A percentile compares a stretch with the other conserved stretches of the same genome.
phyloP scores from a whole-genome alignment of 2,797 vertebrate genomes.

The Pantherophis vulpinus region DNA sequence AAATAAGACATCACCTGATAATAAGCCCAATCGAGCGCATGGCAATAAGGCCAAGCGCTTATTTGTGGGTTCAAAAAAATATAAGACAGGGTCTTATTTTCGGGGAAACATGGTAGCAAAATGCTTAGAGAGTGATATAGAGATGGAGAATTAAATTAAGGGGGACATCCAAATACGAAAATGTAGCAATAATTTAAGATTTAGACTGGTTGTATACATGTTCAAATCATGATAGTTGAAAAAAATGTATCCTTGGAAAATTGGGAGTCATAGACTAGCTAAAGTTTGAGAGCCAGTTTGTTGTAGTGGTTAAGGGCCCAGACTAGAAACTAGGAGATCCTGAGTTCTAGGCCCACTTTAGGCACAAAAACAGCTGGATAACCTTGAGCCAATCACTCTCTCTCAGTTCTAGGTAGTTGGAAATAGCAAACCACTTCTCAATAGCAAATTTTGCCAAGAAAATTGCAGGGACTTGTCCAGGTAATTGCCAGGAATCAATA shows the following conservation, averaged over 20 bases:
- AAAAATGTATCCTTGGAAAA: neutral
- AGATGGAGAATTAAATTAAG: neutral
- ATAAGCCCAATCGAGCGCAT: too few species aligned
- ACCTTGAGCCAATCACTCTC: neutral
- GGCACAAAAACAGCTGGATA: neutral
- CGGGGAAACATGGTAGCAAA: too few species aligned
- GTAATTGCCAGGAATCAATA: neutral
- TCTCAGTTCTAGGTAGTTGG: neutral
- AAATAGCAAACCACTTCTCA: neutral
- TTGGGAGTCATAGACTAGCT: neutral
- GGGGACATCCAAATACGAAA: neutral
- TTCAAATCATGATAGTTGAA: neutral
- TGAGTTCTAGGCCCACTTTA: neutral
- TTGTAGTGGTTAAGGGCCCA: neutral
- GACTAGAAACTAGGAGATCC: neutral
- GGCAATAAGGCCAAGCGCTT: too few species aligned
- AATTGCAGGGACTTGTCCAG: neutral
- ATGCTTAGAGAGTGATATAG: neutral
- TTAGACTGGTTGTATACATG: neutral
- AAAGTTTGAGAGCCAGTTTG: neutral
- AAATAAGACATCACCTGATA: too few species aligned
- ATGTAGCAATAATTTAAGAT: neutral
- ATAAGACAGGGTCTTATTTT: too few species aligned
- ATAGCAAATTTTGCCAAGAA: neutral
- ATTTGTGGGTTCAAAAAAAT: too few species aligned